A percentile compares a stretch with the other conserved stretches of the same genome.
phyloP scores from a whole-genome alignment of 2,797 vertebrate species.

The Orientallactaga sibirica region DNA sequence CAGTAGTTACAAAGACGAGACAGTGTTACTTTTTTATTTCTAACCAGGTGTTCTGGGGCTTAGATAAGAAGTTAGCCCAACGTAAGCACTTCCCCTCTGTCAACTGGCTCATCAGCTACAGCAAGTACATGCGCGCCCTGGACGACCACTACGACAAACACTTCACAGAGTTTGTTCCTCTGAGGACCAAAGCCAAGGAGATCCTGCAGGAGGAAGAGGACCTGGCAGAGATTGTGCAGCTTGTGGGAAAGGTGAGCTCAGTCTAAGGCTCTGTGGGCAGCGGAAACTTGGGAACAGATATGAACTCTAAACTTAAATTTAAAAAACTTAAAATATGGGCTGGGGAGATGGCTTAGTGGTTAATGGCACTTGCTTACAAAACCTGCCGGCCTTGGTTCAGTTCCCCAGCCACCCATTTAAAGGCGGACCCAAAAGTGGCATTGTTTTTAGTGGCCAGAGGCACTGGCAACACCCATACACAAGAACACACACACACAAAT shows the following conservation, averaged over 20 bases:
- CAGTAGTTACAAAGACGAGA: slow-evolving; percentile 18
- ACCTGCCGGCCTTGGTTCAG: too few species aligned
- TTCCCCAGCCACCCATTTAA: too few species aligned
- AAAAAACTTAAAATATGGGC: neutral
- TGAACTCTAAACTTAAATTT: neutral
- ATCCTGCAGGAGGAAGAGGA: slow-evolving; percentile 99
- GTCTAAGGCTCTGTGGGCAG: neutral
- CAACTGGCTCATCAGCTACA: slow-evolving; percentile 99
- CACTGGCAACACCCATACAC: too few species aligned
- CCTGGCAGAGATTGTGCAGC: slow-evolving; percentile 98
- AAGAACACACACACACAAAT: too few species aligned
- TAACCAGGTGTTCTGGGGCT: slow-evolving; percentile 97
- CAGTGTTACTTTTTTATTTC: neutral
- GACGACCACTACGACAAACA: slow-evolving; percentile 99
- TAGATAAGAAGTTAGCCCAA: slow-evolving; percentile 99
- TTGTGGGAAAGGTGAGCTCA: slow-evolving; percentile 95
- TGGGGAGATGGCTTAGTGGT: too few species aligned
- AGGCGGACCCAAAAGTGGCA: too few species aligned
- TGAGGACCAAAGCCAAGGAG: slow-evolving; percentile 98
- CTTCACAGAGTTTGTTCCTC: slow-evolving; percentile 97
- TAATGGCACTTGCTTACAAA: too few species aligned
- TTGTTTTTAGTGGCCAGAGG: too few species aligned
- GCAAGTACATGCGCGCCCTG: slow-evolving; percentile 97
- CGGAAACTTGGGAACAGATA: slow-evolving; percentile 8
- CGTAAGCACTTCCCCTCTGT: slow-evolving; percentile 99